Conservation (phyloP, 64 coral and sea anemone genomes). For the Actinia tenebrosa region DNA sequence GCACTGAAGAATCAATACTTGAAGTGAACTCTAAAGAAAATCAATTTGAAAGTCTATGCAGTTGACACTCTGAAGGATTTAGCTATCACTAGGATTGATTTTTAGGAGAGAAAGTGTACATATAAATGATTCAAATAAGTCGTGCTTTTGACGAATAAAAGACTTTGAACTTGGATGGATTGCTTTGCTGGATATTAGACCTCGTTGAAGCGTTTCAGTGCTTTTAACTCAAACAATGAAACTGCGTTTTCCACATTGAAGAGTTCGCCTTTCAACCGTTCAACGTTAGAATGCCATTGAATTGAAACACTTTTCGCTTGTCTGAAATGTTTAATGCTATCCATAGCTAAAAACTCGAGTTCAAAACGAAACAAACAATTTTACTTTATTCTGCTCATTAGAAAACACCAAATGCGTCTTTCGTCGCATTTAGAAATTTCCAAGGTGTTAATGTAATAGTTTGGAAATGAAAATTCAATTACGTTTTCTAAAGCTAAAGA, state of each 20-base stretch:
- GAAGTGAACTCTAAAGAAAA: not conserved
- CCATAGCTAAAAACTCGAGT: not conserved
- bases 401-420: not conserved
- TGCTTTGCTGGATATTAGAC: not conserved
- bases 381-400: not conserved
- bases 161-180: conserved; percentile 1
- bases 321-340: not conserved
- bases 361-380: not conserved
- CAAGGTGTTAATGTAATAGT: conserved; percentile 12
- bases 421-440: not conserved
- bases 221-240: not conserved
- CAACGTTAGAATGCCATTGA: not conserved
- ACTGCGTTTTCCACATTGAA: not conserved
- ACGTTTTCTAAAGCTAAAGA: not conserved
- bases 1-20: not conserved
- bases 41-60: not conserved
- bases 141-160: not conserved
- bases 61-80: not conserved
- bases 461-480: not conserved
- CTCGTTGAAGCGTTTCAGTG: not conserved
- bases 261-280: not conserved
- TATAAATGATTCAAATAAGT: not conserved
- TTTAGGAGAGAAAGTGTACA: not conserved
- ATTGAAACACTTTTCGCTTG: not conserved
- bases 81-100: not conserved